Evolutionary conservation across 2,888 invertebrate species (phyloP).

Genomic region (Pristionchus entomophagus): DNA sequence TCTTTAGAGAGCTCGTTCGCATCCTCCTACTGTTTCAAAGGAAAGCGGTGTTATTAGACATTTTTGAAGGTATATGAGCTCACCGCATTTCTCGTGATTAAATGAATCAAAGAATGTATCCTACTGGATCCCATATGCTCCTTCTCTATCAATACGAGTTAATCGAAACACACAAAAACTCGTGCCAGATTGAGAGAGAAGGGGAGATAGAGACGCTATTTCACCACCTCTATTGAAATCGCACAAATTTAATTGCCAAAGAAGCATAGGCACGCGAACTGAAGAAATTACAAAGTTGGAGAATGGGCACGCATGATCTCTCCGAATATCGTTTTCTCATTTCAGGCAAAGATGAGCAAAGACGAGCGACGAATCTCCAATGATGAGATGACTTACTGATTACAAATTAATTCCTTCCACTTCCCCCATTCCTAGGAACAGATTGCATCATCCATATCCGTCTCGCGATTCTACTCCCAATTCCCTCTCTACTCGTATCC

Average conservation of each 20-base stretch:
- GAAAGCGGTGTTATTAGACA: no score
- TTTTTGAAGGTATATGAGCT: no score
- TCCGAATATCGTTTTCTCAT: background rate
- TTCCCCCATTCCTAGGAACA: background rate
- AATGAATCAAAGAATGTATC: no score
- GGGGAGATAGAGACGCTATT: background rate
- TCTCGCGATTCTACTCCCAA: background rate
- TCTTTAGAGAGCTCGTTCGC: no score
- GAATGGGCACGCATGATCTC: background rate
- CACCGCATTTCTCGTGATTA: no score
- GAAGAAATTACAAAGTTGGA: background rate
- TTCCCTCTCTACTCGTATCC: no score
- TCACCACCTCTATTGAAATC: background rate
- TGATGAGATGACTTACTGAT: slow-evolving; percentile 34
- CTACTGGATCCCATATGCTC: background rate
- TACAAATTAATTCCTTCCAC: background rate
- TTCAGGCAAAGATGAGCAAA: slow-evolving; percentile 3
- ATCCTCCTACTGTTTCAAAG: no score
- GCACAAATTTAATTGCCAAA: no score
- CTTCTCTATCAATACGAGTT: background rate
- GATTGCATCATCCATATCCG: background rate
- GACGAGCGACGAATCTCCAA: slow-evolving; percentile 2
- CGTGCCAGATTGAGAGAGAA: slow-evolving; percentile 20
- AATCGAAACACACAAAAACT: slow-evolving; percentile 35
- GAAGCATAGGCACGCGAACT: background rate